These are phyloP conservation scores for Leptocoma aspasia DNA, from an alignment of 2,113 vertebrate genomes.

Conservation along the genomic window DNA sequence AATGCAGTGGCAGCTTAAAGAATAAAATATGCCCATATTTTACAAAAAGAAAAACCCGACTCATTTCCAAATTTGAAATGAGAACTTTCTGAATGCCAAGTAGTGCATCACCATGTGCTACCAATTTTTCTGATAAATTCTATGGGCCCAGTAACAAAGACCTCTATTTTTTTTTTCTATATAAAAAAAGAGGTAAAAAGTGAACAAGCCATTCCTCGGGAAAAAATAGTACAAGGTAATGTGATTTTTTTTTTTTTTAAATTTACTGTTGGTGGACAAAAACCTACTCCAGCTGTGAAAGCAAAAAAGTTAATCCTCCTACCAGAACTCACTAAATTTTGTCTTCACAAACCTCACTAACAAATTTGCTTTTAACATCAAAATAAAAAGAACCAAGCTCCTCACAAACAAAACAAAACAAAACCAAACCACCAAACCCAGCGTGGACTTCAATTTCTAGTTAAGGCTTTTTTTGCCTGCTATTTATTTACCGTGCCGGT, in stretches of 20 bases:
- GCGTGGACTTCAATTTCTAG: neutral
- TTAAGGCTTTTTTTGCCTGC: neutral
- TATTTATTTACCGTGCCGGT: neutral
- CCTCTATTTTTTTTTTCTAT: neutral
- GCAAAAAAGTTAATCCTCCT: neutral
- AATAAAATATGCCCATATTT: neutral
- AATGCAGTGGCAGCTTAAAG: neutral
- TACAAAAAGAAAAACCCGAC: neutral
- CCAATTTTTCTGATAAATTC: neutral
- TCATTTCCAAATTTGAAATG: neutral
- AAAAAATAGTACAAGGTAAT: neutral
- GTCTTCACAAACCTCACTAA: neutral
- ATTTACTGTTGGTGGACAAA: slow-evolving; percentile 12
- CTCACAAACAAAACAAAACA: neutral
- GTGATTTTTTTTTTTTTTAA: neutral
- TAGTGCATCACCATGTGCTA: neutral
- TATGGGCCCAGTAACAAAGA: neutral
- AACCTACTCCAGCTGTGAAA: neutral
- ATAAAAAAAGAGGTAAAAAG: neutral
- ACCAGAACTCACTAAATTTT: neutral
- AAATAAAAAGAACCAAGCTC: neutral
- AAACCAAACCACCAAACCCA: neutral
- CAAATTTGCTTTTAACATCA: neutral
- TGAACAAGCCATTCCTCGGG: neutral
- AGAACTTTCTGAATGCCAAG: neutral